Conservation (phyloP, 1,140 invertebrate species). For the Zaprionus ornatus region DNA sequence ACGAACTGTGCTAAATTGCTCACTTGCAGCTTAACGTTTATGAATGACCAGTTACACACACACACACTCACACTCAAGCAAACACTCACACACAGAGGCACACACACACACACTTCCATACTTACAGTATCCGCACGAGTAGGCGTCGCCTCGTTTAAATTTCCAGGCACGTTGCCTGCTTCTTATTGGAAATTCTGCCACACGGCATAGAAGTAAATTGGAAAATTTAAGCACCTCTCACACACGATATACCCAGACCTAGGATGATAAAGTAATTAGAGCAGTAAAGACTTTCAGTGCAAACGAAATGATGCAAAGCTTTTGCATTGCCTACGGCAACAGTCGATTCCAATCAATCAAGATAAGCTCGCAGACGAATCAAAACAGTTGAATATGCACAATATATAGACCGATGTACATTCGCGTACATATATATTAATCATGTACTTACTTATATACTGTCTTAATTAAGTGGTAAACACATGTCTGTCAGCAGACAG, state of each 20-base stretch:
- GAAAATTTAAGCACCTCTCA: conserved; percentile 71
- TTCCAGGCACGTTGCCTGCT: conserved; percentile 74
- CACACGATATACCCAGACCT: conserved; percentile 33
- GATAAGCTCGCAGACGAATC: conserved; percentile 20
- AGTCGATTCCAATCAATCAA: conserved; percentile 37
- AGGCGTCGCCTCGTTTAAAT: conserved; percentile 50
- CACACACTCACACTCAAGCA: neutral
- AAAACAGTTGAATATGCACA: neutral
- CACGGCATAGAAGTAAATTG: conserved; percentile 61
- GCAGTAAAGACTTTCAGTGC: conserved; percentile 21
- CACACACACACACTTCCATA: conserved; percentile 16
- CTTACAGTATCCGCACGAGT: conserved; percentile 16
- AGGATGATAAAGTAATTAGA: conserved; percentile 71
- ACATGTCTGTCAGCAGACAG: neutral
- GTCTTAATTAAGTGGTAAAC: neutral
- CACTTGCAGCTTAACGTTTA: conserved; percentile 65
- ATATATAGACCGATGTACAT: neutral
- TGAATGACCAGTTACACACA: conserved; percentile 59
- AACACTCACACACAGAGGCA: conserved; percentile 16
- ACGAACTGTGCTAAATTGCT: conserved; percentile 62
- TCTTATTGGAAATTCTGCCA: conserved; percentile 71
- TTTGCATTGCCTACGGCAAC: conserved; percentile 30
- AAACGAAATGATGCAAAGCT: conserved; percentile 24
- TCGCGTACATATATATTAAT: neutral
- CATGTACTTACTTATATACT: neutral